These are phyloP conservation scores for Stigmatopora nigra DNA, from an alignment of 2,113 vertebrate species.

Conservation along the genomic window DNA sequence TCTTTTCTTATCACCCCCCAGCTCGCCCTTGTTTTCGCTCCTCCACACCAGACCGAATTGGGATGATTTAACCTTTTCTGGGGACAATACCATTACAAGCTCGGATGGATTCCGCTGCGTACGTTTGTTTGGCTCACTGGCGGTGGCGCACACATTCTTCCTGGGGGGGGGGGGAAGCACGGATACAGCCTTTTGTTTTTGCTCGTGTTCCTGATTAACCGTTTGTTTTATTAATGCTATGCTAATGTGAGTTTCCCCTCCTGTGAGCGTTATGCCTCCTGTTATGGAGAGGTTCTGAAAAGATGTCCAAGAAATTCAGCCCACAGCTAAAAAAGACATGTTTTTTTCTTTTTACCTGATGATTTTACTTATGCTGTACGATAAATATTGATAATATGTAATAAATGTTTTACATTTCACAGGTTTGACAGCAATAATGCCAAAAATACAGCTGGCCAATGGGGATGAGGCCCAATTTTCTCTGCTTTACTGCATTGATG, in stretches of 20 bases:
- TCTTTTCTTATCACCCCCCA: conserved; percentile 7
- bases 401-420: too few species aligned
- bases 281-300: conserved; percentile 41
- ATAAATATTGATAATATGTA: too few species aligned
- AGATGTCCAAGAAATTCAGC: conserved; percentile 53
- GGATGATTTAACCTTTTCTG: conserved; percentile 56
- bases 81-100: conserved; percentile 62
- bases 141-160: conserved; percentile 35
- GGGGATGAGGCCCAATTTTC: too few species aligned
- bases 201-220: conserved; percentile 62
- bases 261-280: conserved; percentile 31
- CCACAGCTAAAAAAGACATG: conserved; percentile 10
- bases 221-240: conserved; percentile 66
- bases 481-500: too few species aligned
- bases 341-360: conserved; percentile 43
- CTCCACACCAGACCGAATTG: conserved; percentile 39
- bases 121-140: conserved; percentile 7
- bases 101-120: conserved; percentile 43
- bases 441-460: too few species aligned
- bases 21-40: neutral
- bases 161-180: conserved; percentile 50
- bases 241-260: conserved; percentile 54
- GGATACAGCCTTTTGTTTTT: conserved; percentile 60
- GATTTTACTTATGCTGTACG: conserved; percentile 53
- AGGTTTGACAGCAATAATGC: too few species aligned